Base-by-base conservation (phyloP, 2,113 vertebrate species). In the Lontra canadensis region DNA sequence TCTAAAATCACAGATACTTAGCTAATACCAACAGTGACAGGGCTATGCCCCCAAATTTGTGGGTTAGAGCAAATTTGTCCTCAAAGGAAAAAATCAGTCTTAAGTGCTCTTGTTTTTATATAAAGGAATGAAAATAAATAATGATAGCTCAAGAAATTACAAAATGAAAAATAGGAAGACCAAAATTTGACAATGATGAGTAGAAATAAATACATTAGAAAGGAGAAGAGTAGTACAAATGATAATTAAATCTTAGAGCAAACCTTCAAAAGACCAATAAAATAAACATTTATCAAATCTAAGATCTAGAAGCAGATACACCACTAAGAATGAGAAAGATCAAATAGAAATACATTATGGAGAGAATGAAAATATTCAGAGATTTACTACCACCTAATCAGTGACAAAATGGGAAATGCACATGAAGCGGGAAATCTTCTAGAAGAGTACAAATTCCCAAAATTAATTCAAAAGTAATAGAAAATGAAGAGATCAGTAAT, bases 71-170 rank as follows among this genome's bases (percentile, higher is more conserved):
- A 87, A 59, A 52, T 59, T 26, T 44, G 2, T 31, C 29, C 31
- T 34, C 49, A 59, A 73, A 52, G 9, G 57, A n/a, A 87, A 67
- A 69, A 21, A 36, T 85, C 21, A 44, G 10, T 47, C 57, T 90
- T 69, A 90, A 93, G 71, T 87, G 9, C 14, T 81, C 57, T 93
- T 7, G 25, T 7, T 95, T 92, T 89, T 79, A 88, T 83, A 86
- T 9, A 91, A 73, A 93, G 85, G 15, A 65, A 94, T 76, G 25
- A 93, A 97, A 90, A 81, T 63, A 88, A 89, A 83, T 88, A 59
- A 85, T 79, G 59, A 92, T 67, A 34, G 76, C 61, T 94, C 61
- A 74, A 74, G 49, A 97, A 81, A 71, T 29, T 18, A 36, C 36
- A 94, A 84, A 97, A 18, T 73, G 52, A 55, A 94, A 85, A 76